Evolutionary conservation across 2,113 vertebrate species (phyloP).

Genomic region (Recurvirostra avosetta): DNA sequence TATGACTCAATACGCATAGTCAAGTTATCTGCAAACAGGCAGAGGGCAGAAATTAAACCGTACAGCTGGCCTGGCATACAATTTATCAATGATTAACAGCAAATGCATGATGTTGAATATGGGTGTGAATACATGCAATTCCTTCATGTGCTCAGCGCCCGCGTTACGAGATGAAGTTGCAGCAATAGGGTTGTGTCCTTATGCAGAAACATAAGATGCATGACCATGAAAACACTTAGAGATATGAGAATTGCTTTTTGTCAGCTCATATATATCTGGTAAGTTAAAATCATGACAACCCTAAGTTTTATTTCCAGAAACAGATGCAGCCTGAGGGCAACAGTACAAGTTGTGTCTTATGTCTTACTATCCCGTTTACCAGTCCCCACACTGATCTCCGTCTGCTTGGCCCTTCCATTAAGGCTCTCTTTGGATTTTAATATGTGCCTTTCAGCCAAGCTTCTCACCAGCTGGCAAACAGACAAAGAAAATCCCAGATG

Average conservation of each 20-base stretch:
- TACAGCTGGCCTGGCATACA: background rate
- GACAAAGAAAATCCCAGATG: background rate
- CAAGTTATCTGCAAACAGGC: slow-evolving; percentile 5
- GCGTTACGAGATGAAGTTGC: background rate
- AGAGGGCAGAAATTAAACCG: slow-evolving; percentile 2
- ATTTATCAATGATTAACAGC: background rate
- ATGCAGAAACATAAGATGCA: background rate
- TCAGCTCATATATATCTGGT: background rate
- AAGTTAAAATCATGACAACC: background rate
- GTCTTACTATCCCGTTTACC: background rate
- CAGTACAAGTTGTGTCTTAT: background rate
- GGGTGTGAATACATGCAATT: background rate
- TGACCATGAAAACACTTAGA: background rate
- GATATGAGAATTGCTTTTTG: background rate
- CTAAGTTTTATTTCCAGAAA: slow-evolving; percentile 1
- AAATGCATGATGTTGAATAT: background rate
- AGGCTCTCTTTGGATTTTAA: background rate
- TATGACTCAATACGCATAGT: background rate
- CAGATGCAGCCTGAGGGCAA: background rate
- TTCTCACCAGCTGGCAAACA: background rate
- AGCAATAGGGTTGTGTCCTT: background rate
- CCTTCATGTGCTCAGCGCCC: background rate
- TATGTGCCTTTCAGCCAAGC: background rate
- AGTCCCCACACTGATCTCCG: background rate
- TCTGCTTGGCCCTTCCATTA: background rate